Base-by-base conservation (phyloP, 2,888 invertebrate species). In the Ganaspis brasiliensis region DNA sequence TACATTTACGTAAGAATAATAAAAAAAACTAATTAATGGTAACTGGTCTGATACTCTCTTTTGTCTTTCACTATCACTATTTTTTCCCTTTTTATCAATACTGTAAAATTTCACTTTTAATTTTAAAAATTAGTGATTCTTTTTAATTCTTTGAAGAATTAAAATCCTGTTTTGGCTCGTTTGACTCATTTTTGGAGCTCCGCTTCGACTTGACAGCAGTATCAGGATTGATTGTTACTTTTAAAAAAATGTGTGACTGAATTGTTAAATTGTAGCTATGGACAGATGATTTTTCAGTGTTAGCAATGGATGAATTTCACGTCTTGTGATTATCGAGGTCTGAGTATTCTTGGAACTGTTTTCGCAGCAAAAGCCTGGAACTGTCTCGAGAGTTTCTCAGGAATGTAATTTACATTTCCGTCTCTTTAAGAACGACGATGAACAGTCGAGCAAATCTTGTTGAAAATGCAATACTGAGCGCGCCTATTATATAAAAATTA, bases 381-480 rank as follows among this genome's bases (percentile, higher is more conserved):
- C 10, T 67, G 21, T 21, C 45, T 67, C 67, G 45, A 24, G 40
- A 45, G 45, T 67, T 67, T 24, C 24, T 67, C 14, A 40, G 67
- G 67, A 67, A 67, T 67, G 67, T 67, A 45, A 40, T 67, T 67
- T 45, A 67, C 67, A 67, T 67, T 67, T 24, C 67, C 45, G 45
- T 67, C 45, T 67, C 37, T 67, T 19, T 63, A 40, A n/a, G 24
- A 16, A 45, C 8, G 19, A 40, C 40, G 21, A 63, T 63, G 40
- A 63, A 63, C 40, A 40, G 21, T 45, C 67, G 67, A 67, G 67
- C n/a, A n/a, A 67, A 40, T 67, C 40, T 67, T 40, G n/a, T 45
- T 24, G 24, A 40, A 67, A 40, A 67, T 67, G 21, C 67, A 40
- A 24, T 67, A 21, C 67, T 6, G 16, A 61, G 61, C 10, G 35